These are phyloP conservation scores for Oryzias curvinotus DNA, from an alignment of 2,113 vertebrate genomes.

Conservation along the genomic window DNA sequence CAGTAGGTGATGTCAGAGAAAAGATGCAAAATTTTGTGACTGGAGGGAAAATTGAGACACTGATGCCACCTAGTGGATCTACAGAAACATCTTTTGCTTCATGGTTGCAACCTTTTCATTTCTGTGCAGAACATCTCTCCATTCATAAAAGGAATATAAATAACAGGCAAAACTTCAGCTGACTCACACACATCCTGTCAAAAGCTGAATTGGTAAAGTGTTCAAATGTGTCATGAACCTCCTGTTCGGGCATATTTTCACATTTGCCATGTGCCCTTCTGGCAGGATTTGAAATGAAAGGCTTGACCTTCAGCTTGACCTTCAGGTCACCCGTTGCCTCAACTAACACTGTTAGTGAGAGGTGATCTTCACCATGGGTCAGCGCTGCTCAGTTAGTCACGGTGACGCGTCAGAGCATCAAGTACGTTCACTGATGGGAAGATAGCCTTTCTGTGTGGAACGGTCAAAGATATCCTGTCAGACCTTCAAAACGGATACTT, in stretches of 20 bases:
- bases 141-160: neutral
- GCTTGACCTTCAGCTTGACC: slow-evolving; percentile 36
- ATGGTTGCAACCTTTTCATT: neutral
- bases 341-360: slow-evolving; percentile 15
- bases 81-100: neutral
- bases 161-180: neutral
- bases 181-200: neutral
- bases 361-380: neutral
- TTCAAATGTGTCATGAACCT: slow-evolving; percentile 6
- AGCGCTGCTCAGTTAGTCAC: slow-evolving; percentile 8
- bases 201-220: neutral
- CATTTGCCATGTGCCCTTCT: slow-evolving; percentile 8
- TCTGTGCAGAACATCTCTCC: slow-evolving; percentile 15
- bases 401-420: slow-evolving; percentile 11
- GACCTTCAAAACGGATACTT: slow-evolving; percentile 8
- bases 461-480: slow-evolving; percentile 2
- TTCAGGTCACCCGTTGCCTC: slow-evolving; percentile 11
- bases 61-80: slow-evolving; percentile 66
- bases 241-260: slow-evolving; percentile 1
- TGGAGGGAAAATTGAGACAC: slow-evolving; percentile 4
- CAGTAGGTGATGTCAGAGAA: neutral
- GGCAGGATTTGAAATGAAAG: slow-evolving; percentile 31
- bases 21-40: slow-evolving; percentile 28
- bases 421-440: neutral
- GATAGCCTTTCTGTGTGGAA: slow-evolving; percentile 12